Evolutionary conservation across 2,888 invertebrate species (phyloP).

Genomic region (Dicranocentrus wangi): DNA sequence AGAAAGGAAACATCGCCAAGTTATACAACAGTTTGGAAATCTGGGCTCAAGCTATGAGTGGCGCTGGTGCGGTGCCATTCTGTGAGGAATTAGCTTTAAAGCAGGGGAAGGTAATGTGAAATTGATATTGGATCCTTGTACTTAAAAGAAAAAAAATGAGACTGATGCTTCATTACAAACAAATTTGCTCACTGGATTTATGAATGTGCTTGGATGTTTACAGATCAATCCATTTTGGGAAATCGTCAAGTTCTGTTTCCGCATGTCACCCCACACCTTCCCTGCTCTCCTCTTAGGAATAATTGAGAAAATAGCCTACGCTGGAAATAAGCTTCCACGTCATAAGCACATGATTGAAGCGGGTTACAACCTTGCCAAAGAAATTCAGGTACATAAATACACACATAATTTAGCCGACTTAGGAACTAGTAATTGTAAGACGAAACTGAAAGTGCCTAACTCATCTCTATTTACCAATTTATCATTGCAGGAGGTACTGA

Average conservation of each 20-base stretch:
- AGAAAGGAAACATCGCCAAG: slow-evolving; percentile 70
- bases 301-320: slow-evolving; percentile 79
- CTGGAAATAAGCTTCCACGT: slow-evolving; percentile 74
- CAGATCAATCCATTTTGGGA: slow-evolving; percentile 76
- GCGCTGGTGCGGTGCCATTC: slow-evolving; percentile 70
- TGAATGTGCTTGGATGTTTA: too few species aligned
- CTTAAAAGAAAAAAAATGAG: too few species aligned
- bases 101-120: slow-evolving; percentile 75
- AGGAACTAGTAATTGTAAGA: too few species aligned
- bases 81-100: slow-evolving; percentile 74
- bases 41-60: slow-evolving; percentile 71
- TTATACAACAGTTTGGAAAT: slow-evolving; percentile 72
- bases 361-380: slow-evolving; percentile 70
- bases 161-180: too few species aligned
- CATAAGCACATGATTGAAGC: slow-evolving; percentile 71
- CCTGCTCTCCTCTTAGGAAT: slow-evolving; percentile 81
- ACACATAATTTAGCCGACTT: neutral
- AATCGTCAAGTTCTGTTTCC: slow-evolving; percentile 80
- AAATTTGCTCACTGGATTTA: too few species aligned
- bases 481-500: slow-evolving; percentile 80
- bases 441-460: too few species aligned
- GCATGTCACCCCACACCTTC: slow-evolving; percentile 81
- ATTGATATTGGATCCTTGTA: too few species aligned
- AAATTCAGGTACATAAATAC: slow-evolving; percentile 64
- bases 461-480: too few species aligned